phyloP scores from a whole-genome alignment of 2,888 invertebrate species.

The Drosophila mercatorum region DNA sequence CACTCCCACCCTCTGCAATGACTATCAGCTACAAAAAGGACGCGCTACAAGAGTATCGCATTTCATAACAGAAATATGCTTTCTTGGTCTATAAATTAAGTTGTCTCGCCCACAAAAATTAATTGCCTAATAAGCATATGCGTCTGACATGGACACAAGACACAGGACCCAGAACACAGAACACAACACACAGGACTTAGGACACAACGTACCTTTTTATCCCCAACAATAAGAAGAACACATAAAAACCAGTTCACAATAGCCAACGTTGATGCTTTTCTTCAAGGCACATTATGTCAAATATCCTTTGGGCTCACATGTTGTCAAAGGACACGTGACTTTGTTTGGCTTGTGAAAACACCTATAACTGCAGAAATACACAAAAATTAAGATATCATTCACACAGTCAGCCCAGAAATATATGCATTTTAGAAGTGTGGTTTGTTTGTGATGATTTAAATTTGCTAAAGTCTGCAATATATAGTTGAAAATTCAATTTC shows the following conservation, averaged over 20 bases:
- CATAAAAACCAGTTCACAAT: slow-evolving; percentile 23
- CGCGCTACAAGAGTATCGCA: slow-evolving; percentile 58
- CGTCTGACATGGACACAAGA: slow-evolving; percentile 72
- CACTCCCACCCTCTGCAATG: slow-evolving; percentile 17
- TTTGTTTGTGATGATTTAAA: background rate
- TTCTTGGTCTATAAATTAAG: slow-evolving; percentile 79
- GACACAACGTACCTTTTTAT: slow-evolving; percentile 23
- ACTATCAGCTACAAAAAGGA: slow-evolving; percentile 43
- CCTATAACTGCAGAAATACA: slow-evolving; percentile 23
- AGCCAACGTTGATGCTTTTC: slow-evolving; percentile 36
- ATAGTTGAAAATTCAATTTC: no score
- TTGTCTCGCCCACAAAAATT: slow-evolving; percentile 84
- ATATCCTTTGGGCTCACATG: slow-evolving; percentile 46
- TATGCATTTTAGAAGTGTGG: background rate
- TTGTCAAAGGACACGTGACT: slow-evolving; percentile 72
- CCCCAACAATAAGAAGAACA: background rate
- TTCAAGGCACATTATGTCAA: slow-evolving; percentile 18
- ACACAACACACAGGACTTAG: background rate
- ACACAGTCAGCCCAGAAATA: background rate
- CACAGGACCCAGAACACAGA: slow-evolving; percentile 20
- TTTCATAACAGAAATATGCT: slow-evolving; percentile 70
- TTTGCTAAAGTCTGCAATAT: background rate
- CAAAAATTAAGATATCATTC: slow-evolving; percentile 29
- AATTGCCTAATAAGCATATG: slow-evolving; percentile 85
- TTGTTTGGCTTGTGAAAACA: slow-evolving; percentile 48